Evolutionary conservation across 1,140 invertebrate genomes (phyloP).

Genomic region (Temnothorax curvispinosus): DNA sequence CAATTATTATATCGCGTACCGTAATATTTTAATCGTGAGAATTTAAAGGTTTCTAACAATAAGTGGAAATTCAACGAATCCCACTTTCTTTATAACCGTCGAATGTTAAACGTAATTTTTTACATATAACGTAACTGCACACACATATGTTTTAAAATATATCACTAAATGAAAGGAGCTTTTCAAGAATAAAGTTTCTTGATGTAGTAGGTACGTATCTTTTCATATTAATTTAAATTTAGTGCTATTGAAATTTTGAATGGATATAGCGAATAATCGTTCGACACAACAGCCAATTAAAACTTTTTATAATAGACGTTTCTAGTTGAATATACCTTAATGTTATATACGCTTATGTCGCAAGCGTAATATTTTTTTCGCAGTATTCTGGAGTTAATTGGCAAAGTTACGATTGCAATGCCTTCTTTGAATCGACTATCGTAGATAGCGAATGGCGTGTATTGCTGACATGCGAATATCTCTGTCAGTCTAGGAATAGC

Average conservation of each 20-base stretch:
- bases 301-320: neutral
- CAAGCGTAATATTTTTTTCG: neutral
- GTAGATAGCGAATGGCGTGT: neutral
- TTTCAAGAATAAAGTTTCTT: neutral
- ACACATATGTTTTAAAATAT: neutral
- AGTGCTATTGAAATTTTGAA: too few relatives aligned
- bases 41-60: neutral
- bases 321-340: neutral
- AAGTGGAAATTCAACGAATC: neutral
- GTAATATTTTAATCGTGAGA: neutral
- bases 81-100: neutral
- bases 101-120: neutral
- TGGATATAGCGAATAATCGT: too few relatives aligned
- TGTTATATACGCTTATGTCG: neutral
- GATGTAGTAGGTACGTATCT: neutral
- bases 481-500: conserved; percentile 71
- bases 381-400: neutral
- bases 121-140: neutral
- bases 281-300: neutral
- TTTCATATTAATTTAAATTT: neutral
- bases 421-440: conserved; percentile 33
- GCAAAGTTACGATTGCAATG: conserved; percentile 9
- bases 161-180: neutral
- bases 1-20: neutral
- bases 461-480: neutral